Evolutionary conservation across 1,140 invertebrate species (phyloP).

Genomic region (Lineus longissimus): DNA sequence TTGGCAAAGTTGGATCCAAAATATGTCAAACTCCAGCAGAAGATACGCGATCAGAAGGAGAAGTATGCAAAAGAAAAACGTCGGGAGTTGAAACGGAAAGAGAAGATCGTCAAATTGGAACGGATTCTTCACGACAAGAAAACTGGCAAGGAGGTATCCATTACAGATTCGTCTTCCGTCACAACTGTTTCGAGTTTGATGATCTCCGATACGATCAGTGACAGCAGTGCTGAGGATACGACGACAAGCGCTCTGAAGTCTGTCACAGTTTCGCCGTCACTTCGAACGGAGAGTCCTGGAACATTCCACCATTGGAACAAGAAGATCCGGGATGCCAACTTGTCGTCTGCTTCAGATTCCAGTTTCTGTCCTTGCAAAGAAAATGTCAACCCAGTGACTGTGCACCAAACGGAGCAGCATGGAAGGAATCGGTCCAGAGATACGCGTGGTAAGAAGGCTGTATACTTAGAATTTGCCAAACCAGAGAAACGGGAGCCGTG

Average conservation of each 20-base stretch:
- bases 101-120: constrained; percentile 43
- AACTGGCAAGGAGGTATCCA: constrained; percentile 33
- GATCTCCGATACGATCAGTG: neutral
- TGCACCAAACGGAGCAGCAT: too few species aligned
- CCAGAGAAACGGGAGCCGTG: neutral
- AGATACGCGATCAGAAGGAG: constrained; percentile 18
- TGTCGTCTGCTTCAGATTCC: too few species aligned
- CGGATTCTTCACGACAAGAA: constrained; percentile 34
- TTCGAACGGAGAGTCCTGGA: neutral
- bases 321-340: too few species aligned
- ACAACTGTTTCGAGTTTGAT: constrained; percentile 22
- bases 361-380: too few species aligned
- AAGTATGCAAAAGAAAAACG: constrained; percentile 9
- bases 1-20: constrained; percentile 16
- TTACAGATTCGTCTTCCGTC: constrained; percentile 25
- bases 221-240: neutral
- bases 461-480: constrained; percentile 1
- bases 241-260: too few species aligned
- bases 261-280: too few species aligned
- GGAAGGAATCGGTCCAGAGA: too few species aligned
- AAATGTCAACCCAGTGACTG: too few species aligned
- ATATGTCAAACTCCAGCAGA: constrained; percentile 15
- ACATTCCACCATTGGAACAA: too few species aligned
- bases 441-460: too few species aligned
- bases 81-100: constrained; percentile 26